These are phyloP conservation scores for Oscheius myriophilus DNA, from an alignment of 2,888 invertebrate genomes.

Conservation along the genomic window DNA sequence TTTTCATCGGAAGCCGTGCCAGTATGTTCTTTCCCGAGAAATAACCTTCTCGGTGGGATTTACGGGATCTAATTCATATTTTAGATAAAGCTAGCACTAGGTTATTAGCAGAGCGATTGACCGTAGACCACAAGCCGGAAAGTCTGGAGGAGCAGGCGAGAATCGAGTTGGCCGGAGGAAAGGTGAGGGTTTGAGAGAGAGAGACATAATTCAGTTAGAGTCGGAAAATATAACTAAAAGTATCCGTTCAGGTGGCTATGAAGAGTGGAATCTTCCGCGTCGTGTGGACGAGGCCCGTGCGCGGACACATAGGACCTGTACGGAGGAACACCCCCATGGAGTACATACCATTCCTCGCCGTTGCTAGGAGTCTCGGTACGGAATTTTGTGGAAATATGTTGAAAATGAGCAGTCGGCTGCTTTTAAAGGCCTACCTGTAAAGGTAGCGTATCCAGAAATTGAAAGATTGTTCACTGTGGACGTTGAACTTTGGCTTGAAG, in stretches of 20 bases:
- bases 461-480: too few relatives aligned
- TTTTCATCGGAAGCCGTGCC: slow-evolving; percentile 80
- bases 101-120: slow-evolving; percentile 74
- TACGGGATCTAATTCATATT: slow-evolving; percentile 1
- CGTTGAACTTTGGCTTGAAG: too few relatives aligned
- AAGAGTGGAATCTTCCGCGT: slow-evolving; percentile 90
- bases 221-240: background rate
- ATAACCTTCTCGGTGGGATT: background rate
- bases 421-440: too few relatives aligned
- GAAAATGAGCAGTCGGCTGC: too few relatives aligned
- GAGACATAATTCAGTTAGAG: background rate
- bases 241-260: slow-evolving; percentile 72
- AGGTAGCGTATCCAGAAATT: too few relatives aligned
- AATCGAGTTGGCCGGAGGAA: slow-evolving; percentile 77
- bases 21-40: slow-evolving; percentile 27
- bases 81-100: background rate
- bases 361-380: slow-evolving; percentile 87
- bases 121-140: slow-evolving; percentile 95
- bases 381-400: too few relatives aligned
- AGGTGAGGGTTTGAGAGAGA: slow-evolving; percentile 31
- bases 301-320: slow-evolving; percentile 86
- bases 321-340: slow-evolving; percentile 88
- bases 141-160: slow-evolving; percentile 83
- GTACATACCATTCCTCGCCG: slow-evolving; percentile 93
- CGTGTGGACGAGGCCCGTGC: slow-evolving; percentile 92